Conservation (phyloP, 92 coral and sea anemone genomes). For the Palythoa heliodiscus region DNA sequence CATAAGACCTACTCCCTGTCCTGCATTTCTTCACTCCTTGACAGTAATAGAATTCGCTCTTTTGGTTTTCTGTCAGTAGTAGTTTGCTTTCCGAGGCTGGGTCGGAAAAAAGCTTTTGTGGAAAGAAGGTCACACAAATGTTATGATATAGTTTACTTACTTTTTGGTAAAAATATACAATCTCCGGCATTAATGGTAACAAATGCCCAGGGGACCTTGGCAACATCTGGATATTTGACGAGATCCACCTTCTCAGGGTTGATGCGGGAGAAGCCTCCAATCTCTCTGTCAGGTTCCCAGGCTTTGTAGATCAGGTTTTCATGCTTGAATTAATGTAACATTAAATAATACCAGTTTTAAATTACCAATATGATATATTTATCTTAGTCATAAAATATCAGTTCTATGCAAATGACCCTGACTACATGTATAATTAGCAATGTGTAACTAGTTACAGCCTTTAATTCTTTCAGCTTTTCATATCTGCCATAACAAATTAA, state of each 20-base stretch:
- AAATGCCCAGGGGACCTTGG: conserved; percentile 87
- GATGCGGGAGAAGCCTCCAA: conserved; percentile 87
- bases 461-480: not conserved
- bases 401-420: no score
- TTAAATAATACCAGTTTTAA: not conserved
- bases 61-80: no score
- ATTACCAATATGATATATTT: not conserved
- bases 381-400: not conserved
- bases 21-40: no score
- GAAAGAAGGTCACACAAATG: not conserved
- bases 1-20: no score
- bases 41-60: no score
- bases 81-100: no score
- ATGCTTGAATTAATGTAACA: conserved; percentile 40
- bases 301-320: conserved; percentile 92
- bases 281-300: conserved; percentile 89
- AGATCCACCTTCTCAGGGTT: conserved; percentile 76
- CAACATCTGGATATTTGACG: conserved; percentile 76
- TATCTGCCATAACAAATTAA: no score
- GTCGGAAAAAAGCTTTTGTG: no score
- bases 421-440: not conserved
- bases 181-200: conserved; percentile 87
- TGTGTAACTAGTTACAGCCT: not conserved
- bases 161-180: conserved; percentile 89
- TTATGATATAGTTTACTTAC: conserved; percentile 55